These are phyloP conservation scores for Aethes cnicana DNA, from an alignment of 2,888 invertebrate species.

Conservation along the genomic window DNA sequence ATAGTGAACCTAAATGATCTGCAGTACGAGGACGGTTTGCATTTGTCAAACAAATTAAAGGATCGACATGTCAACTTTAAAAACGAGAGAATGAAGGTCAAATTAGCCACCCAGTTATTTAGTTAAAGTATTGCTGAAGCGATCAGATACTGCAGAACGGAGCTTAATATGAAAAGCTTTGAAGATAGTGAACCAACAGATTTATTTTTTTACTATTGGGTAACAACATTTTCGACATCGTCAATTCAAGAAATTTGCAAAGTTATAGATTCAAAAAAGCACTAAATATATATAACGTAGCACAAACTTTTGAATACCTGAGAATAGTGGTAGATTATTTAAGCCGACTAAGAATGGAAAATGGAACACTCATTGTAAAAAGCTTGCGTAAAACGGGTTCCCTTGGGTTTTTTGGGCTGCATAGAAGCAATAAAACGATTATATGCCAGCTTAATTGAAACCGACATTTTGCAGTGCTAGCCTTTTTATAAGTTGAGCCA, in stretches of 20 bases:
- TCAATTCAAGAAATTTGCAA: slow-evolving; percentile 29
- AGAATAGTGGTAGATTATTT: background rate
- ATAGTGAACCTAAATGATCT: slow-evolving; percentile 16
- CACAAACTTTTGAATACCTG: slow-evolving; percentile 19
- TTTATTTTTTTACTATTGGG: slow-evolving; percentile 5
- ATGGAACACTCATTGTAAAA: background rate
- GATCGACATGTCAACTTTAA: slow-evolving; percentile 19
- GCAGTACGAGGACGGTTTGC: slow-evolving; percentile 25
- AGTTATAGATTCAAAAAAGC: slow-evolving; percentile 31
- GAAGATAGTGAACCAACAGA: slow-evolving; percentile 11
- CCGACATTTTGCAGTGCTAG: background rate
- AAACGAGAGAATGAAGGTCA: slow-evolving; percentile 22
- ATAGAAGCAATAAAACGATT: slow-evolving; percentile 7
- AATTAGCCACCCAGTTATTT: slow-evolving; percentile 24
- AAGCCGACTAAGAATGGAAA: background rate
- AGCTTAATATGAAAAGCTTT: slow-evolving; percentile 8
- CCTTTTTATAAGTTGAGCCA: slow-evolving; percentile 27
- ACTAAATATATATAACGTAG: slow-evolving; percentile 19
- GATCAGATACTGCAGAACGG: slow-evolving; percentile 16
- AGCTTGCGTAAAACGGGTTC: slow-evolving; percentile 19
- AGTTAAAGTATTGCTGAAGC: slow-evolving; percentile 25
- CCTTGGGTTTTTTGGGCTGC: slow-evolving; percentile 22
- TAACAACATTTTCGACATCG: slow-evolving; percentile 30
- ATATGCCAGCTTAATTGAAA: background rate
- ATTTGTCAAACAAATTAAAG: slow-evolving; percentile 27